phyloP scores from a whole-genome alignment of 1,140 invertebrate genomes.

The Pissodes strobi region DNA sequence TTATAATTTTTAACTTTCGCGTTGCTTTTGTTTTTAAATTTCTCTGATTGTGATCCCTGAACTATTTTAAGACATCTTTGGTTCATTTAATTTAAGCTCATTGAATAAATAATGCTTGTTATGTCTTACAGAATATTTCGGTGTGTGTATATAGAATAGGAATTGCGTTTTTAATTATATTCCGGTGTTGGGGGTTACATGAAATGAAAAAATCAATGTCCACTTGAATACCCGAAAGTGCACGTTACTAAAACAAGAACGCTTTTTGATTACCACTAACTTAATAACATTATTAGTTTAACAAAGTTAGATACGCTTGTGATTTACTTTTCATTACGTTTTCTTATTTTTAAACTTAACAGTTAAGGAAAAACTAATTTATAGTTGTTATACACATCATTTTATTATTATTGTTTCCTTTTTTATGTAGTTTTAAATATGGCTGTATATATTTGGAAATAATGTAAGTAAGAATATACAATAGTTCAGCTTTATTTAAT shows the following conservation, averaged over 20 bases:
- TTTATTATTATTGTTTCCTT: constrained; percentile 20
- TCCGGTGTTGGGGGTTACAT: too few species aligned
- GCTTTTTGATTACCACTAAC: neutral
- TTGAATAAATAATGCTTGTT: too few species aligned
- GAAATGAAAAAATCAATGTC: too few species aligned
- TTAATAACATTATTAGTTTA: constrained; percentile 1
- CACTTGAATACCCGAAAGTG: too few species aligned
- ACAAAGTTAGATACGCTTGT: constrained; percentile 8
- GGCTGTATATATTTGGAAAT: constrained; percentile 24
- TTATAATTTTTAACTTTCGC: too few species aligned
- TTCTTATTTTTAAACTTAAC: constrained; percentile 12
- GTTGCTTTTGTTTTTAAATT: too few species aligned
- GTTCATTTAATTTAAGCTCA: too few species aligned
- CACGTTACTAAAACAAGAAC: neutral
- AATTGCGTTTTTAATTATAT: too few species aligned
- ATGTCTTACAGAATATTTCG: too few species aligned
- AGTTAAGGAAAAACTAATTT: constrained; percentile 26
- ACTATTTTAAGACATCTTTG: too few species aligned
- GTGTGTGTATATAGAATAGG: too few species aligned
- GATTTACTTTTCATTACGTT: constrained; percentile 12
- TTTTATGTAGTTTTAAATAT: constrained; percentile 15
- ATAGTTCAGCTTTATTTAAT: constrained; percentile 7
- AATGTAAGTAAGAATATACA: constrained; percentile 22
- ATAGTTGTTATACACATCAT: constrained; percentile 20
- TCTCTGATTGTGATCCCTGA: too few species aligned